Evolutionary conservation across 2,888 invertebrate genomes (phyloP), one percentile per base, ranked within the genome.

Genomic region (Biston stratarius): DNA sequence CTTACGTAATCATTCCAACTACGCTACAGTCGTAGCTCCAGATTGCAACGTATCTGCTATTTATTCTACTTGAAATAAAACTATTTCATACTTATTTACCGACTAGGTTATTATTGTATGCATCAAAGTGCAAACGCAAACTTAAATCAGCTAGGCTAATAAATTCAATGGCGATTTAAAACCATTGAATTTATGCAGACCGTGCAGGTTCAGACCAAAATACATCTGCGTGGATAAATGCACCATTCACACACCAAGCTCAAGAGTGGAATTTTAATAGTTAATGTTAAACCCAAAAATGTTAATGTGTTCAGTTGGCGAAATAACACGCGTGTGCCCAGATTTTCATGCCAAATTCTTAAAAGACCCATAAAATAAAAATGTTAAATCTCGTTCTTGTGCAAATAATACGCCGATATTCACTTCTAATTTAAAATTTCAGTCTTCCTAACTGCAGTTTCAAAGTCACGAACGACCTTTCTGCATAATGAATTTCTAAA

Each of bases 1-100:
- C 60, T 63, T 67, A 60, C 51, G 67, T 67, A 55, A 67, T 68
- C 56, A 60, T 68, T 64, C 56, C 60, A 56, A 61, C 67, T 56
- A 56, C 63, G 34, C 47, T 33, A 38, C 52, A 14, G 42, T 53
- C 51, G 52, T 45, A 51, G 44, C 62, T 55, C n/a, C 56, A 55
- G 62, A 61, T 67, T 59, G 55, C 67, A 59, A 59, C 67, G 55
- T 48, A 58, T 58, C 51, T 55, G 62, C 44, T 44, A 67, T 62
- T 55, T 38, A 42, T 34, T 42, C 10, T 60, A 61, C 38, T 7
- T 47, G 15, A 15, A 8, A 9, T 47, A 8, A 8, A 47, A 9
- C n/a, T 36, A 52, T 38, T 36, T 14, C 5, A 7, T 36, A n/a
- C 11, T 24, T 24, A 24, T 24, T 24, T 24, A 24, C 24, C 24